Percentiles rank a stretch among this genome's conserved stretches.
phyloP scores from a whole-genome alignment of 2,113 vertebrate species.

The Eclectus roratus region DNA sequence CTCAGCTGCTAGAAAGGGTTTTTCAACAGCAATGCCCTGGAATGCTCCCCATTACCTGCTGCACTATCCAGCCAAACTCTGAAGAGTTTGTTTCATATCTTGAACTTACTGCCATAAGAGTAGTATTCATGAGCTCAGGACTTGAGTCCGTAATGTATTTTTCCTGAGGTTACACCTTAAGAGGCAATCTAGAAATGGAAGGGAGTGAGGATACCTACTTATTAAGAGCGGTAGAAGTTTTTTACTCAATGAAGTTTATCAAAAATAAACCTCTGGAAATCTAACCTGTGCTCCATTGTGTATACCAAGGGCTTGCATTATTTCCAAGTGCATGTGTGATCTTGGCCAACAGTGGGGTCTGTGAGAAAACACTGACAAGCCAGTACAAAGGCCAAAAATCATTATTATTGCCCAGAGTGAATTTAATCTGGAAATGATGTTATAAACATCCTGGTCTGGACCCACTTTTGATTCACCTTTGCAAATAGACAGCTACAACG shows the following conservation, averaged over 20 bases:
- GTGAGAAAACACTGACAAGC: neutral
- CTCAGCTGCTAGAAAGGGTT: neutral
- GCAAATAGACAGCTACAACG: neutral
- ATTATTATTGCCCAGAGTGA: neutral
- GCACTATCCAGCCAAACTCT: neutral
- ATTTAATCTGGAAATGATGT: neutral
- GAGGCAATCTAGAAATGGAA: constrained; percentile 50
- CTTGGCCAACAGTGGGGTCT: neutral
- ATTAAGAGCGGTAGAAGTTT: neutral
- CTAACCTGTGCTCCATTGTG: neutral
- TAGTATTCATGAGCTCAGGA: neutral
- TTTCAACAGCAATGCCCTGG: neutral
- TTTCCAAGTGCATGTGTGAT: neutral
- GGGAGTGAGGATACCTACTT: neutral
- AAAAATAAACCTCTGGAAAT: neutral
- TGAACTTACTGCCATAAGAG: neutral
- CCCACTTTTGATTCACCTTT: neutral
- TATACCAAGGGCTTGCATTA: neutral
- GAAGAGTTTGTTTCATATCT: neutral
- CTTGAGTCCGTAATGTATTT: constrained; percentile 14
- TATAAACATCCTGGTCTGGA: neutral
- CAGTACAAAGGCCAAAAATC: neutral
- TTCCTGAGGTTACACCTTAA: constrained; percentile 54
- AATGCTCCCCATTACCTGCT: neutral
- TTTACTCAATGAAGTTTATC: neutral